These are phyloP conservation scores for Calephelis nemesis DNA, from an alignment of 1,140 invertebrate species.

Conservation along the genomic window DNA sequence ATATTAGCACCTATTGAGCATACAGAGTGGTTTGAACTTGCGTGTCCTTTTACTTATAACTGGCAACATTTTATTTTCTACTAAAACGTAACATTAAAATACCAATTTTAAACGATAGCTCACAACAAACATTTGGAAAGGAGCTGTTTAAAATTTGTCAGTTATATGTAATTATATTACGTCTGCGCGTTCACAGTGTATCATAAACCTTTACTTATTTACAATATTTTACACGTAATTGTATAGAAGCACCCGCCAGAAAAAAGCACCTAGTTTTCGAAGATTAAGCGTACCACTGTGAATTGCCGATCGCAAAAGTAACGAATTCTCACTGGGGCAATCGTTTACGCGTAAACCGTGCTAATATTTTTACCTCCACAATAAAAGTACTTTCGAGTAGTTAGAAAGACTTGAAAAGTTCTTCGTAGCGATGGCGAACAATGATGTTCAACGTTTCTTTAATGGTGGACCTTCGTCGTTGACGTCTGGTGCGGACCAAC, in stretches of 20 bases:
- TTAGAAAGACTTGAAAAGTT: constrained; percentile 22
- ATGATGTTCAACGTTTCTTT: constrained; percentile 63
- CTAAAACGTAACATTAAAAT: neutral
- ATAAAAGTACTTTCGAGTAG: constrained; percentile 7
- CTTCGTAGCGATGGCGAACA: constrained; percentile 30
- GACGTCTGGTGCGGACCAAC: constrained; percentile 84
- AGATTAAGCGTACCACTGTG: constrained; percentile 60
- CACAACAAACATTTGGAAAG: neutral
- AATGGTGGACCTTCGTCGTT: constrained; percentile 72
- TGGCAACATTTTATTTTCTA: constrained; percentile 6
- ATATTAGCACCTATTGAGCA: constrained; percentile 17
- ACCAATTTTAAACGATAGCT: neutral
- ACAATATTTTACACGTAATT: constrained; percentile 63
- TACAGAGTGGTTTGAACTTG: constrained; percentile 3
- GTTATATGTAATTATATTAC: constrained; percentile 1
- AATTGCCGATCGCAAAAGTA: constrained; percentile 43
- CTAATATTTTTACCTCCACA: constrained; percentile 1
- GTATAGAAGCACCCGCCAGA: constrained; percentile 71
- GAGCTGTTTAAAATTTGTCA: neutral
- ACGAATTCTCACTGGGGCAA: constrained; percentile 52
- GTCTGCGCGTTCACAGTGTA: constrained; percentile 5
- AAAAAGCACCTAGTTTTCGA: constrained; percentile 72
- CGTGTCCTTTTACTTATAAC: neutral
- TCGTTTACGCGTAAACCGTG: constrained; percentile 16
- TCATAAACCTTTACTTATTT: constrained; percentile 41